Evolutionary conservation across 2,888 invertebrate genomes (phyloP), one percentile per base, ranked within the genome.

Genomic region (Melanargia galathea): DNA sequence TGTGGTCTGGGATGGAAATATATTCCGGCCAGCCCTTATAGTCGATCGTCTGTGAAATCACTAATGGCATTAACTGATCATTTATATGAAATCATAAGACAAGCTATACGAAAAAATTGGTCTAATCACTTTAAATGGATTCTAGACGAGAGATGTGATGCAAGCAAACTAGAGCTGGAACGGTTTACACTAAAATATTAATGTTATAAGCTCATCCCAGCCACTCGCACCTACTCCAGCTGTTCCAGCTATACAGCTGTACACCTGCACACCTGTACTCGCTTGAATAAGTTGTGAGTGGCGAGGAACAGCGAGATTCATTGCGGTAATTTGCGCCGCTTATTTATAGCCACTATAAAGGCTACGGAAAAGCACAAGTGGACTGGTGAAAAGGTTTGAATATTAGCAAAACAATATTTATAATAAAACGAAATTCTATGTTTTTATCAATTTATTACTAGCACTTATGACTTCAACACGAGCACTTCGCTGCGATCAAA

Each of bases 331-430:
- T 64, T 64, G 60, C 63, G 54, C 38, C 18, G 56, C 55, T 60
- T 56, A 64, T 56, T 64, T 64, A 64, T 56, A 60, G 18, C 48
- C 60, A 60, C 61, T 38, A 64, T 64, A 61, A 64, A 61, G 35
- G 52, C 54, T 33, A 48, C 54, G 22, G 24, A 40, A 18, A 48
- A 48, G 33, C 33, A 54, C 52, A 49, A 22, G 45, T 20, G 22
- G 11, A 18, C 16, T 22, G 13, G 20, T 46, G 2, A 46, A 46
- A 30, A 18, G 11, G n/a, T 22, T 22, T 20, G 10, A 8, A 22
- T 2, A 43, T 11, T 22, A 16, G 43, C 20, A 20, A 46, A 46
- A 22, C 18, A 18, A 18, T 38, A 38, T 43, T 10, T 8, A 43
- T 8, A 43, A 8, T 43, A n/a, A 40, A 5, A 40, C 16, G 2